These are phyloP conservation scores for Mesorhabditis belari DNA, from an alignment of 2,888 invertebrate species.

Conservation along the genomic window DNA sequence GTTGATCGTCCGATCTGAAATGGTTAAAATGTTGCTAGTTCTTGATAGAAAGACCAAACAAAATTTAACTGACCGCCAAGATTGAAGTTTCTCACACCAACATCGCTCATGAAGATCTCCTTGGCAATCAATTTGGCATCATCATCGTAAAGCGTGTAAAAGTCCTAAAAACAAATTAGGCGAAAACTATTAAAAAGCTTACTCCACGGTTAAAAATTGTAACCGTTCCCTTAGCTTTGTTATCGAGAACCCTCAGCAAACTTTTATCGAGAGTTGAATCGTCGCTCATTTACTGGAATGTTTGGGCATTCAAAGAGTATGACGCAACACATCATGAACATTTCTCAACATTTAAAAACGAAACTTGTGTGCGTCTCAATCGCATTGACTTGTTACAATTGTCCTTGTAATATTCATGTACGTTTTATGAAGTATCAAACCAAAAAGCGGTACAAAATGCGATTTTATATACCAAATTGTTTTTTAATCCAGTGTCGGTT, in stretches of 20 bases:
- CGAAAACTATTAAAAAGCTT: neutral
- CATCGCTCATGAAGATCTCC: constrained; percentile 40
- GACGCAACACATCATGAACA: too few relatives aligned
- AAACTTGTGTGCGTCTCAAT: too few relatives aligned
- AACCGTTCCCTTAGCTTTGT: constrained; percentile 29
- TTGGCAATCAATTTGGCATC: constrained; percentile 40
- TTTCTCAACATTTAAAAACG: too few relatives aligned
- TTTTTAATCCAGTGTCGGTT: too few relatives aligned
- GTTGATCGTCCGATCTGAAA: constrained; percentile 9
- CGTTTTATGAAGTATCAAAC: too few relatives aligned
- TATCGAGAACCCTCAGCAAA: constrained; percentile 22
- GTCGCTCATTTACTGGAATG: constrained; percentile 8
- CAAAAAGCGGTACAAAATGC: too few relatives aligned
- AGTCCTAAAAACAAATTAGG: constrained; percentile 20
- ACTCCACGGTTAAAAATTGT: constrained; percentile 36
- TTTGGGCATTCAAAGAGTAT: too few relatives aligned
- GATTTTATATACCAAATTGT: too few relatives aligned
- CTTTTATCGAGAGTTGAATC: constrained; percentile 22
- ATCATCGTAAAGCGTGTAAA: constrained; percentile 32
- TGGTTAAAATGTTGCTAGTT: too few relatives aligned
- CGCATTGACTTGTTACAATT: too few relatives aligned
- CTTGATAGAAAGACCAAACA: too few relatives aligned
- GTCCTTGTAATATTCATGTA: too few relatives aligned
- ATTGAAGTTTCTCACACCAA: constrained; percentile 25
- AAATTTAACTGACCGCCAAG: constrained; percentile 7